These are phyloP conservation scores for Eupleurogrammus muticus DNA, from an alignment of 2,797 vertebrate genomes.

Conservation along the genomic window DNA sequence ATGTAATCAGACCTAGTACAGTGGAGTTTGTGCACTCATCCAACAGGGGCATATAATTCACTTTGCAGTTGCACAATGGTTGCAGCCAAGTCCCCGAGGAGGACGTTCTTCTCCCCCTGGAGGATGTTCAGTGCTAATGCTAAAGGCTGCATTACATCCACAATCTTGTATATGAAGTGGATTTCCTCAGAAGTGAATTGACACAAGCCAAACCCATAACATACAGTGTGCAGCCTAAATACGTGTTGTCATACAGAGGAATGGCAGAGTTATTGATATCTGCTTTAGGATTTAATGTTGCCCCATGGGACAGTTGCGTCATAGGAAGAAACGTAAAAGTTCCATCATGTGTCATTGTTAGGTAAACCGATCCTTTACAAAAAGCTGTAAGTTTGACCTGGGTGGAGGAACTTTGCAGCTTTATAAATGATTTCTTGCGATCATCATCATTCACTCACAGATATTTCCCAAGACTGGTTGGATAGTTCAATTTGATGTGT, in stretches of 20 bases:
- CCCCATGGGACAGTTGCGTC: neutral
- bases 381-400: no score
- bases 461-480: no score
- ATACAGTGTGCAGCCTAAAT: no score
- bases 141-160: slow-evolving; percentile 24
- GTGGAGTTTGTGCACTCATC: slow-evolving; percentile 1
- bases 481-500: no score
- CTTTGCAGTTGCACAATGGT: neutral
- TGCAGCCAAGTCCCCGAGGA: slow-evolving; percentile 10
- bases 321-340: neutral
- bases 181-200: no score
- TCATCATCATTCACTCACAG: no score
- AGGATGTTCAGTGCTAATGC: neutral
- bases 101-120: neutral
- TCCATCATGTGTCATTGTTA: no score
- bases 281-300: neutral
- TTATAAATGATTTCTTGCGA: no score
- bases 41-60: slow-evolving; percentile 9
- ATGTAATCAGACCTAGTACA: neutral
- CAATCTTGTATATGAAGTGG: slow-evolving; percentile 10
- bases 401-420: no score
- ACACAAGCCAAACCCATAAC: neutral
- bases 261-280: neutral
- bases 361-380: no score
- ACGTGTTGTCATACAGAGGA: neutral